A percentile compares a stretch with the other conserved stretches of the same genome.
These are phyloP conservation scores for Parasteatoda tepidariorum DNA, from an alignment of 1,140 invertebrate species.

Conservation along the genomic window DNA sequence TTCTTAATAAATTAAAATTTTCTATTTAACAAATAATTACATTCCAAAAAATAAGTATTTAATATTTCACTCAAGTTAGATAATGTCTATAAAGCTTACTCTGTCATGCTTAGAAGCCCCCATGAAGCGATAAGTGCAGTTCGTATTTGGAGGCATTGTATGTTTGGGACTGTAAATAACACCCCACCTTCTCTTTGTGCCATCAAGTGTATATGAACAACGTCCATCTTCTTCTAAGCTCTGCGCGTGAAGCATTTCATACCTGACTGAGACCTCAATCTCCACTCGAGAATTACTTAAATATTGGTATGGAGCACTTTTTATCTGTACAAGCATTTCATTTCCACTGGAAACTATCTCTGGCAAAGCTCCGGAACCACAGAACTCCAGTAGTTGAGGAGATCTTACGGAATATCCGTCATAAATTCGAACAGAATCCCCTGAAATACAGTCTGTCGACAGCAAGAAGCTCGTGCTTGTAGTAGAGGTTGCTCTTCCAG, in stretches of 20 bases:
- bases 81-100: too few relatives aligned
- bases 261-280: constrained; percentile 85
- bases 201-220: constrained; percentile 87
- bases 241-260: constrained; percentile 68
- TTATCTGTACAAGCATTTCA: constrained; percentile 87
- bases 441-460: constrained; percentile 80
- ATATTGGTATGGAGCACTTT: constrained; percentile 87
- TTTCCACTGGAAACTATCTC: constrained; percentile 83
- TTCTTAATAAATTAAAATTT: too few relatives aligned
- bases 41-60: too few relatives aligned
- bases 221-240: constrained; percentile 65
- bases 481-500: constrained; percentile 43
- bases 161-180: constrained; percentile 82
- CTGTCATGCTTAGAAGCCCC: constrained; percentile 78
- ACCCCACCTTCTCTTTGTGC: constrained; percentile 78
- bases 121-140: constrained; percentile 86
- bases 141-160: constrained; percentile 84
- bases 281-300: constrained; percentile 80
- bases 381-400: constrained; percentile 88
- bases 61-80: too few relatives aligned
- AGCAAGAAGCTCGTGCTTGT: constrained; percentile 54
- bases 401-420: constrained; percentile 89
- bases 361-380: constrained; percentile 84
- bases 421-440: constrained; percentile 86
- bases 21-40: too few relatives aligned